phyloP scores from a whole-genome alignment of 2,797 vertebrate genomes.

The Epinephelus awoara region DNA sequence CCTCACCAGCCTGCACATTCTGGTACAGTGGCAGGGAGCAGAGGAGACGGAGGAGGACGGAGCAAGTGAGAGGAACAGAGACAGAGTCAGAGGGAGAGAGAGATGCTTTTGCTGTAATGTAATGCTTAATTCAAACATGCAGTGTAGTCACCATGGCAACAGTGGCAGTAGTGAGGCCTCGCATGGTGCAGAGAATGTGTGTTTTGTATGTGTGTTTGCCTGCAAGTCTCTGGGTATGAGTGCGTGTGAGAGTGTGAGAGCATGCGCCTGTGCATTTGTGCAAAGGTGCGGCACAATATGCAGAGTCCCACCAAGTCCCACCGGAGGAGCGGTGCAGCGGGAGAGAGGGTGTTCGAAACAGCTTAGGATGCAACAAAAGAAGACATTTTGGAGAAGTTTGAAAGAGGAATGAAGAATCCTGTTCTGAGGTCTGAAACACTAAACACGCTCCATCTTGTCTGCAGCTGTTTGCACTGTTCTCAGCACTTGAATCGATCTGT shows the following conservation, averaged over 20 bases:
- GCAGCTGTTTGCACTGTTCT: conserved; percentile 16
- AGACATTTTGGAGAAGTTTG: conserved; percentile 36
- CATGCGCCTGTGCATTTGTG: conserved; percentile 49
- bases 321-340: conserved; percentile 25
- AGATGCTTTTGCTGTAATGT: conserved; percentile 84
- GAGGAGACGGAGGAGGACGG: conserved; percentile 72
- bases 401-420: background rate
- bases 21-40: conserved; percentile 69
- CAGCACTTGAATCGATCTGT: conserved; percentile 17
- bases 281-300: conserved; percentile 54
- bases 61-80: conserved; percentile 69
- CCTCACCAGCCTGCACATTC: conserved; percentile 70
- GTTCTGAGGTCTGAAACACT: conserved; percentile 11
- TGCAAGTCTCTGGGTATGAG: conserved; percentile 31
- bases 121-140: conserved; percentile 90
- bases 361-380: conserved; percentile 14
- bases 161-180: conserved; percentile 85
- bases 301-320: conserved; percentile 47
- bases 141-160: conserved; percentile 90
- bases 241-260: conserved; percentile 25
- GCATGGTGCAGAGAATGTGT: conserved; percentile 81
- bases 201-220: conserved; percentile 57
- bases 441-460: conserved; percentile 33
- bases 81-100: conserved; percentile 62
- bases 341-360: conserved; percentile 22